A percentile compares a stretch with the other conserved stretches of the same genome.
phyloP scores from a whole-genome alignment of 2,113 vertebrate species.

The Erythrolamprus reginae region DNA sequence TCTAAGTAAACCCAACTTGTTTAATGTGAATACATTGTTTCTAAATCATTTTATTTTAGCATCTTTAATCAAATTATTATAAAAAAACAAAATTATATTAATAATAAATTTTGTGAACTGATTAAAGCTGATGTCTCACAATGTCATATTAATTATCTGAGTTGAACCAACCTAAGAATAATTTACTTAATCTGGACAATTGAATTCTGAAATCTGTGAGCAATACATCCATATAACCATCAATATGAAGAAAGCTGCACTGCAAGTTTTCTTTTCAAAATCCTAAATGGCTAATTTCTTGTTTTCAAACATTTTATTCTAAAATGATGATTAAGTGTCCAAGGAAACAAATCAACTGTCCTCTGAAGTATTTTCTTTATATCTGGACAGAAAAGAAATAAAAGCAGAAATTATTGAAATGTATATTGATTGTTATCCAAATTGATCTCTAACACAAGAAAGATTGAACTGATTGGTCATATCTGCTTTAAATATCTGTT shows the following conservation, averaged over 20 bases:
- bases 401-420: conserved; percentile 42
- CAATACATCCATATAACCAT: not conserved
- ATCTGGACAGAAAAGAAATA: conserved; percentile 27
- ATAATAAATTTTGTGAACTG: not conserved
- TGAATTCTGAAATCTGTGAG: not conserved
- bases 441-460: conserved; percentile 32
- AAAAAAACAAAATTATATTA: conserved; percentile 3
- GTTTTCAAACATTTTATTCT: conserved; percentile 35
- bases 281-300: conserved; percentile 17
- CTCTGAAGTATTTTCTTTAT: conserved; percentile 21
- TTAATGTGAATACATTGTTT: not conserved
- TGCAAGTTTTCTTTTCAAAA: not conserved
- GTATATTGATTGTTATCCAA: conserved; percentile 37
- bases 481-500: conserved; percentile 45
- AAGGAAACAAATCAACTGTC: conserved; percentile 27
- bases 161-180: not conserved
- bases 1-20: not conserved
- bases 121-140: not conserved
- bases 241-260: not conserved
- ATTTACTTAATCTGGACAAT: not conserved
- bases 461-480: conserved; percentile 47
- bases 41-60: not conserved
- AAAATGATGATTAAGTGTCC: conserved; percentile 24
- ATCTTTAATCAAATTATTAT: not conserved
- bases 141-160: not conserved